Conservation (phyloP, 2,113 vertebrate species). For the Macquaria ambigua region DNA sequence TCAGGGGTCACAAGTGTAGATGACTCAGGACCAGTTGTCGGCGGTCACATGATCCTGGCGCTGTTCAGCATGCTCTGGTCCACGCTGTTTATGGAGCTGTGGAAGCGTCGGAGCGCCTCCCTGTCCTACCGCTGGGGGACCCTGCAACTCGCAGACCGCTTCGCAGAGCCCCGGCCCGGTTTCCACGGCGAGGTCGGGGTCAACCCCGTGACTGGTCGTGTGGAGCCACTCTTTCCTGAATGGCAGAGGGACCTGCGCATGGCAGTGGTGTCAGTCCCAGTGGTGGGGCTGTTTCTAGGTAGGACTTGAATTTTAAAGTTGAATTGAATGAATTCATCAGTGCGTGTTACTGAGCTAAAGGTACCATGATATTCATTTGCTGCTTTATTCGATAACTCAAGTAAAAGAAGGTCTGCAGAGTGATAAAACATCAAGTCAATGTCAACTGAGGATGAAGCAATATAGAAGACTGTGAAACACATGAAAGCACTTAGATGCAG, state of each 20-base stretch:
- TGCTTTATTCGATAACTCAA: not conserved
- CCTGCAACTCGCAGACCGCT: constrained; percentile 79
- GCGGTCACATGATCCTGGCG: constrained; percentile 84
- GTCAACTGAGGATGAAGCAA: not conserved
- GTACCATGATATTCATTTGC: not conserved
- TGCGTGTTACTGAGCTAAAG: not conserved
- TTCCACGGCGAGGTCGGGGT: constrained; percentile 82
- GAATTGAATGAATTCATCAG: not conserved
- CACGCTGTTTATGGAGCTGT: constrained; percentile 86
- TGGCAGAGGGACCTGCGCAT: constrained; percentile 83
- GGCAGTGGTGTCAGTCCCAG: constrained; percentile 82
- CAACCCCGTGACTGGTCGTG: constrained; percentile 84
- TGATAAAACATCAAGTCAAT: not conserved
- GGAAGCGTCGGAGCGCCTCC: constrained; percentile 85
- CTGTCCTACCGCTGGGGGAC: constrained; percentile 86
- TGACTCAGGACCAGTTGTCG: constrained; percentile 56
- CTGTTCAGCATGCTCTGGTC: constrained; percentile 89
- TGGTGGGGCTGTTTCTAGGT: constrained; percentile 84
- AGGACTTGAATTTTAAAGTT: not conserved
- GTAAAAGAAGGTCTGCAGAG: not conserved
- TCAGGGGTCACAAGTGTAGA: constrained; percentile 6
- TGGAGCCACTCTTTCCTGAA: constrained; percentile 85
- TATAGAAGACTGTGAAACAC: not conserved
- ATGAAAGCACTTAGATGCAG: not conserved
- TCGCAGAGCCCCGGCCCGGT: constrained; percentile 84